Conservation (phyloP, 2,797 vertebrate genomes). For the Molossus alvarezi region DNA sequence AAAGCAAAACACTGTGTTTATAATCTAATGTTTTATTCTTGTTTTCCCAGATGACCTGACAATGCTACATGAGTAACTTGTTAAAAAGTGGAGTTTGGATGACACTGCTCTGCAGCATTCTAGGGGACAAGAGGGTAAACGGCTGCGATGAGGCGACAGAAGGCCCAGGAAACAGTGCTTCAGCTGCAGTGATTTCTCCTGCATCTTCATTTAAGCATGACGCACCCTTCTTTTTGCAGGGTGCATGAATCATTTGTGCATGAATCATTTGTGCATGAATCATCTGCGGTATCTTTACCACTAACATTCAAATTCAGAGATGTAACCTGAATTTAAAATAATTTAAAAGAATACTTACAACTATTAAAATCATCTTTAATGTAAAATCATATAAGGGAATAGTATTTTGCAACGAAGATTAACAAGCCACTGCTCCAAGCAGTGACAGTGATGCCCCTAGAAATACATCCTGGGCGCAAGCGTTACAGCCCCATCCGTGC, state of each 20-base stretch:
- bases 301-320: conserved; percentile 22
- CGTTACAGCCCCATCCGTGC: not conserved
- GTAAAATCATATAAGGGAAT: not conserved
- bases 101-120: not conserved
- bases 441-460: not conserved
- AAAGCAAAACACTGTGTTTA: conserved; percentile 53
- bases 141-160: not conserved
- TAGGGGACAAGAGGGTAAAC: not conserved
- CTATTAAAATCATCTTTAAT: conserved; percentile 33
- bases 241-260: not conserved
- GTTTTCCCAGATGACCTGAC: conserved; percentile 7
- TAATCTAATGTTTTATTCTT: conserved; percentile 15
- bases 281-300: conserved; percentile 17
- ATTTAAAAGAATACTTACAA: not conserved
- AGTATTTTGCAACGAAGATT: conserved; percentile 12
- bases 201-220: not conserved
- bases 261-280: not conserved
- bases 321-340: not conserved
- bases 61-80: not conserved
- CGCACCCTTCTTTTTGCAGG: not conserved
- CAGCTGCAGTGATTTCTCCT: not conserved
- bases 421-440: not conserved
- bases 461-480: not conserved
- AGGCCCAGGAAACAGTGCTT: not conserved
- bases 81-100: not conserved